A percentile compares a stretch with the other conserved stretches of the same genome.
phyloP scores from a whole-genome alignment of 1,140 invertebrate genomes.

The Helicorthomorpha holstii region DNA sequence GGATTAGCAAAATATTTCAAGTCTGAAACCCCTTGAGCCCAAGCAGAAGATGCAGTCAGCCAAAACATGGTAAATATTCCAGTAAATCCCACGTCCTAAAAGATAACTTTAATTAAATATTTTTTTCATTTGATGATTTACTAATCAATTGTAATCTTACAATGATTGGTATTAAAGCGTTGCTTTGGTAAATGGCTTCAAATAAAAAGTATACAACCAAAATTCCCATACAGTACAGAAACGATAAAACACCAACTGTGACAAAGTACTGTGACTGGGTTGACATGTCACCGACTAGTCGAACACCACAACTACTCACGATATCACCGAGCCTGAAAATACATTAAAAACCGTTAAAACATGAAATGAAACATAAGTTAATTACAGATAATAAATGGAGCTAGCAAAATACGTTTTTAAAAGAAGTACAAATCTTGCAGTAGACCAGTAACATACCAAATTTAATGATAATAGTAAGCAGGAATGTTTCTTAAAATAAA shows the following conservation, averaged over 20 bases:
- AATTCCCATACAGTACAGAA: conserved; percentile 41
- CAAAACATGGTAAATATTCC: conserved; percentile 42
- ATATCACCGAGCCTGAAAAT: too few species aligned
- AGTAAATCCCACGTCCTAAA: conserved; percentile 46
- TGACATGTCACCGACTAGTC: conserved; percentile 30
- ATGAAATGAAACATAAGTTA: conserved; percentile 4
- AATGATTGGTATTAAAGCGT: conserved; percentile 29
- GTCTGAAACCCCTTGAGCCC: conserved; percentile 41
- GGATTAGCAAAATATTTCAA: conserved; percentile 36
- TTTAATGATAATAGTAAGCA: too few species aligned
- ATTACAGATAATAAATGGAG: too few species aligned
- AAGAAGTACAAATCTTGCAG: too few species aligned
- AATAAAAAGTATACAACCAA: conserved; percentile 39
- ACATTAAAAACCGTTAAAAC: neutral
- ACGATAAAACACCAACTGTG: conserved; percentile 44
- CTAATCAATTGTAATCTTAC: conserved; percentile 23
- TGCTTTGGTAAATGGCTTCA: conserved; percentile 38
- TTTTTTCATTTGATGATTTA: conserved; percentile 1
- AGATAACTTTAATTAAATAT: neutral
- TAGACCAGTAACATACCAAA: too few species aligned
- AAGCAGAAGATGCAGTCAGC: conserved; percentile 45
- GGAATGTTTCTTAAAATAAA: too few species aligned
- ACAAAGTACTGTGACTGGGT: conserved; percentile 48
- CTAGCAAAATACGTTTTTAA: too few species aligned
- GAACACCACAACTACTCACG: neutral